Base-by-base conservation (phyloP, 64 coral and sea anemone species). In the Porites australiensis region DNA sequence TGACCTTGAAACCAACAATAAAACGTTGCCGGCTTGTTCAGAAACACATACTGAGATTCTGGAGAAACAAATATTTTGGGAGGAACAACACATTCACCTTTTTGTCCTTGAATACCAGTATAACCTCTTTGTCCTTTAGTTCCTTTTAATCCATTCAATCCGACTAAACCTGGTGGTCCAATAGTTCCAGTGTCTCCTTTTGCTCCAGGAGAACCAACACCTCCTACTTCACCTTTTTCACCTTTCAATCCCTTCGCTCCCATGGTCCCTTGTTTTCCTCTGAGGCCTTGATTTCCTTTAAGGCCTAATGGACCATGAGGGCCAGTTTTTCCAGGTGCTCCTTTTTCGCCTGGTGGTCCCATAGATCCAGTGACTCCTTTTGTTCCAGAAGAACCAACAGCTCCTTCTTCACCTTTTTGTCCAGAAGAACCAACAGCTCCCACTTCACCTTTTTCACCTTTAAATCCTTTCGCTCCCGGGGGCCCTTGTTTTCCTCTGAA, bases 1-100 rank as follows among this genome's bases (percentile, higher is more conserved):
- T 23, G 6, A 60, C 77, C 77, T 60, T 61, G n/a, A 61, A 80
- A n/a, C 77, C 77, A 80, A 15, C 77, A 80, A 23, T 80, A 60
- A 60, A 80, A 43, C 14, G 12, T 16, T 59, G 77, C 77, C 13
- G 53, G 23, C 55, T 59, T 43, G 54, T 80, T 60, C 9, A 80
- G 2, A 44, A 44, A 61, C 6, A 80, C 77, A 3, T 37, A 15
- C 77, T 44, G 55, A 2, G 22, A 80, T 27, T 58, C 21, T 58
- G 77, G 77, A 80, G 61, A 80, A 4, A 61, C 50, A 37, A 13
- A 2, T 4, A 80, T 61, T 13, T 60, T 80, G 27, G 77, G 53
- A 13, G 23, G 43, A 27, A 80, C 20, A 60, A 60, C 10, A 60
- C 55, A 58, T 3, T 80, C 53, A 60, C 77, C 77, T 80, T 80